phyloP scores from a whole-genome alignment of 2,888 invertebrate genomes.

The Philaethria dido region DNA sequence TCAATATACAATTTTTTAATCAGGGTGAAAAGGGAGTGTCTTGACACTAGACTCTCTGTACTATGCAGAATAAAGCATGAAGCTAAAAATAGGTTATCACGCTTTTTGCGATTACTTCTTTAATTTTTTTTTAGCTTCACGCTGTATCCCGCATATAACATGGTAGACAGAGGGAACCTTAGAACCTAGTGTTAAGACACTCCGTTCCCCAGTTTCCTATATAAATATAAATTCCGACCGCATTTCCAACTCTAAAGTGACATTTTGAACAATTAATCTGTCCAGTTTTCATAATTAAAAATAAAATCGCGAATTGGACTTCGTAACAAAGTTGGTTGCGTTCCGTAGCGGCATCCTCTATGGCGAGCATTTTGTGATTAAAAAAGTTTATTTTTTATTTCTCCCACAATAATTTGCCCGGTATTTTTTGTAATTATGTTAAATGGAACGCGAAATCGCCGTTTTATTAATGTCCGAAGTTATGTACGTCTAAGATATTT shows the following conservation, averaged over 20 bases:
- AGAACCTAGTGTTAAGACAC: too few relatives aligned
- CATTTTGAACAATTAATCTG: constrained; percentile 37
- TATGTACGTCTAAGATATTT: constrained; percentile 19
- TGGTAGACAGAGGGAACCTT: too few relatives aligned
- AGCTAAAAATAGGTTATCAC: too few relatives aligned
- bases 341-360: constrained; percentile 42
- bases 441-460: constrained; percentile 42
- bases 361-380: constrained; percentile 50
- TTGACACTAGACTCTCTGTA: too few relatives aligned
- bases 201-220: too few relatives aligned
- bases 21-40: too few relatives aligned
- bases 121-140: too few relatives aligned
- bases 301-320: constrained; percentile 39
- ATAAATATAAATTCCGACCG: background rate
- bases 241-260: constrained; percentile 21
- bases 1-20: too few relatives aligned
- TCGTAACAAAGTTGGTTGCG: constrained; percentile 44
- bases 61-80: too few relatives aligned
- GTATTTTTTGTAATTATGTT: constrained; percentile 41
- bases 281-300: constrained; percentile 46
- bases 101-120: too few relatives aligned
- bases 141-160: too few relatives aligned
- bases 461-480: constrained; percentile 37
- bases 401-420: constrained; percentile 40
- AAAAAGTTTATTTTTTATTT: constrained; percentile 48